Evolutionary conservation across 92 coral and sea anemone genomes (phyloP), one percentile per base, ranked within the genome.

Genomic region (Heliopora coerulea): DNA sequence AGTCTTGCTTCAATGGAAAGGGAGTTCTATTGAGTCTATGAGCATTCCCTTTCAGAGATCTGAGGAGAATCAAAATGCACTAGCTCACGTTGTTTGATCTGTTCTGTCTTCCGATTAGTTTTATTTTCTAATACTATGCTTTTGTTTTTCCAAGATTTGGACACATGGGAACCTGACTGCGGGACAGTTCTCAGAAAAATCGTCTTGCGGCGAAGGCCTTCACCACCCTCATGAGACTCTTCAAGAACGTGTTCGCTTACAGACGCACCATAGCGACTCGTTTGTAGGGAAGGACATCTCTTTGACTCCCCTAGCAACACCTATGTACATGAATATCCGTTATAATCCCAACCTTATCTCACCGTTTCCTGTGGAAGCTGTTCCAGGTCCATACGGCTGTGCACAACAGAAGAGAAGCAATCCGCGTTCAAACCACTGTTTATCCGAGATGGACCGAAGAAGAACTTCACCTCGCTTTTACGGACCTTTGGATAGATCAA

Each of bases 161-260:
- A 26, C 77, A 27, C 50, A 39, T 28, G 77, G 63, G n/a, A 70
- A 32, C 19, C 77, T 1, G 0, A 35, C 77, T 54, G 49, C 77
- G 2, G 50, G 77, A 19, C 77, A 70, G 77, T 70, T 70, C 37
- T 20, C 63, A n/a, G 77, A 70, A 70, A 70, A 39, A n/a, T 70
- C 77, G 11, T 70, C 77, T 20, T 70, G 37, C 19, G 77, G 62
- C 5, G 77, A 70, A 10, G 77, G 77, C 3, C 41, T 70, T 7
- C 77, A 70, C 24, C 48, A 30, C 35, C 77, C 62, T 25, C 77
- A 35, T 14, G 37, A 70, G 3, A 23, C 30, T 3, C 49, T 34
- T 0, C 28, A 37, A 0, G 54, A 65, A 19, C 59, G 75, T 1
- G 35, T 15, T 28, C 52, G 62, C 29, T 49, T 70, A 5, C 77